A percentile compares a stretch with the other conserved stretches of the same genome.
Evolutionary conservation across 2,797 vertebrate species (phyloP).

Genomic region (Sciurus vulgaris): DNA sequence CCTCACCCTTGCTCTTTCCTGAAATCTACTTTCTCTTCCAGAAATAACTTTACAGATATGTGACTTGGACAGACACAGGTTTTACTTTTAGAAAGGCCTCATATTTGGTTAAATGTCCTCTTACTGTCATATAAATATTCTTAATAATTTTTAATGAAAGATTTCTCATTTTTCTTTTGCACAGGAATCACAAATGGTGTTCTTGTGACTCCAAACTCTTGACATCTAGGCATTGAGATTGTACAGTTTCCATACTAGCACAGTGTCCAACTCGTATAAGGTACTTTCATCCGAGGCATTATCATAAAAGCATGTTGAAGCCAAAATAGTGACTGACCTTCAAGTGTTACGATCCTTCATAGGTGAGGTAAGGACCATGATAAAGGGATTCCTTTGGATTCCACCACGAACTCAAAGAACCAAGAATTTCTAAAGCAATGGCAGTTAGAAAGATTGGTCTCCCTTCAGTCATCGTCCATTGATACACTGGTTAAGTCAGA

Average conservation of each 20-base stretch:
- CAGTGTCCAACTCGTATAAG: rapidly evolving
- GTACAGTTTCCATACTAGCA: not conserved
- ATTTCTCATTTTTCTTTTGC: not conserved
- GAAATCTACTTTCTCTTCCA: not conserved
- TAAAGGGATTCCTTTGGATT: not conserved
- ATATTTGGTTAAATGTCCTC: not conserved
- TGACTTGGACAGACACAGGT: not conserved
- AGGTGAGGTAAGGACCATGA: not conserved
- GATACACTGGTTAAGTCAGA: not conserved
- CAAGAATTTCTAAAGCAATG: not conserved
- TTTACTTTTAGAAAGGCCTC: not conserved
- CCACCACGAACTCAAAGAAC: not conserved
- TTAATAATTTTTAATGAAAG: not conserved
- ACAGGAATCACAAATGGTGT: not conserved
- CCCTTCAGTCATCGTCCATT: not conserved
- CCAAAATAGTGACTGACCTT: not conserved
- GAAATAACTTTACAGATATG: not conserved
- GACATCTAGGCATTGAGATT: not conserved
- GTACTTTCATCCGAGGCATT: not conserved
- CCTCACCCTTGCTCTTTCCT: not conserved
- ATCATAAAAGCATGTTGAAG: not conserved
- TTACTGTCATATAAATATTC: not conserved
- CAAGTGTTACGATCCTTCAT: not conserved
- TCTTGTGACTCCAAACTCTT: not conserved
- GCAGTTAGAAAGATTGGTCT: not conserved